A percentile compares a stretch with the other conserved stretches of the same genome.
Evolutionary conservation across 1,140 invertebrate genomes (phyloP).

Genomic region (Drosophila lini): DNA sequence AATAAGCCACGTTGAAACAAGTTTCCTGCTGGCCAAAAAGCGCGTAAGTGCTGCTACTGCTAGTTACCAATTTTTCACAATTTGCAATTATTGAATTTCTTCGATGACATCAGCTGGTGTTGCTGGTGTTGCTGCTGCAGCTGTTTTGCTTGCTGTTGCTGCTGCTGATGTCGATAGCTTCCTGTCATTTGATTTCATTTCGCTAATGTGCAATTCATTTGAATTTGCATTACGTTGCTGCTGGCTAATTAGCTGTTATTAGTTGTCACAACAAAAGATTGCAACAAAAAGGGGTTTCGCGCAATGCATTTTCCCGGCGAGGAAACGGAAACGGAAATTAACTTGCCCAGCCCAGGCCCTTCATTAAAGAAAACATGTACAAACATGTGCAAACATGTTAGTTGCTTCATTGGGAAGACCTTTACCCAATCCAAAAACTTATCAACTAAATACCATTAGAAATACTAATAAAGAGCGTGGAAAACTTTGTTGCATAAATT

Average conservation of each 20-base stretch:
- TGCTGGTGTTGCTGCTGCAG: not conserved
- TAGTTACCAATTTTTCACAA: constrained; percentile 66
- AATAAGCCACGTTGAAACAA: constrained; percentile 49
- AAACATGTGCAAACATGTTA: too few species aligned
- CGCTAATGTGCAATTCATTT: constrained; percentile 65
- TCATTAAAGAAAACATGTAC: not conserved
- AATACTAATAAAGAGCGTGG: constrained; percentile 1
- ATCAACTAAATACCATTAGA: not conserved
- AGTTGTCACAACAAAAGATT: constrained; percentile 33
- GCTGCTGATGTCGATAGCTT: constrained; percentile 43
- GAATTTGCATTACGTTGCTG: constrained; percentile 56
- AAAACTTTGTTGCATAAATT: constrained; percentile 31
- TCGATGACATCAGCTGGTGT: constrained; percentile 60
- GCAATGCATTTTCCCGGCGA: not conserved
- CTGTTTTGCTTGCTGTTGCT: not conserved
- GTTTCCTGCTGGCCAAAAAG: constrained; percentile 68
- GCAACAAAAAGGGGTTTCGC: constrained; percentile 3
- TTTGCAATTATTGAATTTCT: constrained; percentile 73
- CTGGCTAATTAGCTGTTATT: constrained; percentile 49
- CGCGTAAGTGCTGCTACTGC: constrained; percentile 55
- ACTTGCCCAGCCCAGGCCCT: not conserved
- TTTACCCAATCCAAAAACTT: not conserved
- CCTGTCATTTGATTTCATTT: constrained; percentile 66
- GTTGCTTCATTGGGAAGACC: not conserved
- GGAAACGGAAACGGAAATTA: not conserved